Evolutionary conservation across 2,113 vertebrate species (phyloP), one percentile per base, ranked within the genome.

Genomic region (Pollachius pollachius): DNA sequence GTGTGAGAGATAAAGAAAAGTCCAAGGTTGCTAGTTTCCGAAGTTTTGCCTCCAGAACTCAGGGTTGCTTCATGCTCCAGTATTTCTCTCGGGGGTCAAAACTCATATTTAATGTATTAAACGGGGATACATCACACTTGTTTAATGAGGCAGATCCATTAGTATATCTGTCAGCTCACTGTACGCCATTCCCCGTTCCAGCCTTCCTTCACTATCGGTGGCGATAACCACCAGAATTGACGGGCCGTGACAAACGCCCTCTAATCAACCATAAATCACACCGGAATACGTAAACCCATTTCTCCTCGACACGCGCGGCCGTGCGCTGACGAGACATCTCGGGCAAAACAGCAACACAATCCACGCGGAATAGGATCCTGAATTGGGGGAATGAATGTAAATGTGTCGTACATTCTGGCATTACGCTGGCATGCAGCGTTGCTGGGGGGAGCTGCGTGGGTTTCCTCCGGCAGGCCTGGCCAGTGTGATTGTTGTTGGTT

Each of bases 261-360:
- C 15, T 72, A 54, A 70, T 25, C 54, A 66, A n/a, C 56, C 69
- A 80, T 85, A 75, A 73, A 84, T 88, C 79, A 81, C 7, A 21
- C 19, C 15, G 34, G 79, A 81, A 69, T 62, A 77, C 61, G 67
- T 67, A 66, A 71, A 74, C 56, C 9, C 69, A 81, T 64, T 79
- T 72, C 72, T 6, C 41, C 52, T 2, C 60, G 9, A 21, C 34
- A 16, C 56, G 17, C 69, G 64, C 41, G 62, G 52, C 67, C 62
- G 71, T 75, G 66, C 63, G 15, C 80, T 64, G 69, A 78, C 7
- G 52, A 88, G 79, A 80, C 80, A 71, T 83, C 80, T 77, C 76
- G 69, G 69, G 72, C 73, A 84, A 85, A 86, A 82, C 74, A 86
- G 82, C 84, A 85, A 88, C 41, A 23, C 1, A 68, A 85, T 81